Base-by-base conservation (phyloP, 2,113 vertebrate species). In the Steatornis caripensis region DNA sequence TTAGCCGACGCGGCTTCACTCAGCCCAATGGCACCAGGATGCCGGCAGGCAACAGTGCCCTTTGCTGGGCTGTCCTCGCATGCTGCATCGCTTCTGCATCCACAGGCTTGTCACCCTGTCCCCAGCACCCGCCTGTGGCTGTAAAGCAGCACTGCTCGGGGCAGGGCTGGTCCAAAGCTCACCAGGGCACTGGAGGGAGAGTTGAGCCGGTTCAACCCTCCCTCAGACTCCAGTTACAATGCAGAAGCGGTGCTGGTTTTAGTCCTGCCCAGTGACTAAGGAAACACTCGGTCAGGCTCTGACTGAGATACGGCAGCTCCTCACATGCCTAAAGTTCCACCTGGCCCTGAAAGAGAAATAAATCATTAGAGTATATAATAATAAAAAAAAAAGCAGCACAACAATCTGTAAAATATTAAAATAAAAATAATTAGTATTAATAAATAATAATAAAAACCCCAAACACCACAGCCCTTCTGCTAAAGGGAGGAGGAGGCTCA, bases 1-100 rank as follows among this genome's bases (percentile, higher is more conserved):
- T 3, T 0, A 21, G 15, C 27, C 6, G 2, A 29, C 1, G 0
- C 0, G 3, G 81, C 21, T 75, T 57, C 1, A 12, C 11, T 5
- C 24, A 65, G 69, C 57, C 61, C 23, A 1, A 3, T 0, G 5
- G 18, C 1, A 7, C 1, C 14, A 23, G 32, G 49, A 37, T 18
- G 48, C 72, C 10, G 6, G 23, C 4, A 1, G 34, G 46, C 86
- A 69, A 18, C 2, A 2, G n/a, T 3, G 11, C 30, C 49, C 69
- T 81, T 37, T 23, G 62, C 16, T 0, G 0, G 23, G 43, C 32
- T 20, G 34, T 34, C 49, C 60, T 10, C 0, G 0, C 46, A 6
- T 10, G 1, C 21, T 1, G 3, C 3, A 2, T 5, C 80, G 2
- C 39, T 64, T 10, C 62, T 5, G 68, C 4, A 1, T 4, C 41